Conservation (phyloP, 2,797 vertebrate genomes). For the Ceryle rudis region DNA sequence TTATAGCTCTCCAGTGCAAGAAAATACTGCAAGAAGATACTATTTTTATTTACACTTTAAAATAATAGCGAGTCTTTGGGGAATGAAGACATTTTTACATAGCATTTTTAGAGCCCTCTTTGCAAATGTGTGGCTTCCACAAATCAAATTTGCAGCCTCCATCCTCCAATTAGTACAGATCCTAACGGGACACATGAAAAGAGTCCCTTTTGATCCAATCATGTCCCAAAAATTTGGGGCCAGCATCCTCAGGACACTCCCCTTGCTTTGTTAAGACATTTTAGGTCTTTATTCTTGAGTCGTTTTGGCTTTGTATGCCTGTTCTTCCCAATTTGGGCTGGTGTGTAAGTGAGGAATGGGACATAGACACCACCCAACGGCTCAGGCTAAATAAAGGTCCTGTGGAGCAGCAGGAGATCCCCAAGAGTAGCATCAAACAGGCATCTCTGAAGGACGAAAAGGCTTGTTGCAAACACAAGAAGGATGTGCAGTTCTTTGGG, state of each 20-base stretch:
- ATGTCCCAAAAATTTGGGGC: background rate
- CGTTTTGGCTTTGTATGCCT: background rate
- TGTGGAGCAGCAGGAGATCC: background rate
- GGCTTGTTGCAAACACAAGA: fast-evolving
- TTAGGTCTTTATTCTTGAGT: background rate
- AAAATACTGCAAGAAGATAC: background rate
- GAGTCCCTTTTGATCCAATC: background rate
- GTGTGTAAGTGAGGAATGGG: background rate
- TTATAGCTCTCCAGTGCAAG: conserved; percentile 13
- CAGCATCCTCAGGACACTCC: fast-evolving
- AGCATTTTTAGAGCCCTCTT: background rate
- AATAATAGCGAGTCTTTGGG: background rate
- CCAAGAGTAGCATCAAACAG: background rate
- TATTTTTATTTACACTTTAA: conserved; percentile 46
- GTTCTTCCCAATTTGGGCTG: background rate
- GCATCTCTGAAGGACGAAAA: background rate
- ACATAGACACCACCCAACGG: background rate
- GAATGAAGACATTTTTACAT: background rate
- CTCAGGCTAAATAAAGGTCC: background rate
- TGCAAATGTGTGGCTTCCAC: background rate
- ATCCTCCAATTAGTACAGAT: background rate
- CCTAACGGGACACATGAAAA: background rate
- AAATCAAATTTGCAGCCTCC: background rate
- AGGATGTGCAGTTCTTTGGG: background rate
- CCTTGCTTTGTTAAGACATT: fast-evolving